These are phyloP conservation scores for Taenaris catops DNA, from an alignment of 2,888 invertebrate species.

Conservation along the genomic window DNA sequence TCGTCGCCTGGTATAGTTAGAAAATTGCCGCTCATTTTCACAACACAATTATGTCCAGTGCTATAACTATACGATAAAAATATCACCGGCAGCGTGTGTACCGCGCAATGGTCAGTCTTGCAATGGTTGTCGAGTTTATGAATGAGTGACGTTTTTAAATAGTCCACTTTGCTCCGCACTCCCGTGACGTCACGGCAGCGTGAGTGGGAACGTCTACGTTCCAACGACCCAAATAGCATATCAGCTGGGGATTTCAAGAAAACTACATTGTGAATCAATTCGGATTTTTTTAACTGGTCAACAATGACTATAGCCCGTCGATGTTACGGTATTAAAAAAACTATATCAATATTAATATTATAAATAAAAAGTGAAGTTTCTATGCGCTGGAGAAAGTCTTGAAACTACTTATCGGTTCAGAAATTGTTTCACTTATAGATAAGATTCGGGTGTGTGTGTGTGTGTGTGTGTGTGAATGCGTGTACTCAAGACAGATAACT, in stretches of 20 bases:
- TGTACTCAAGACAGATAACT: too few relatives aligned
- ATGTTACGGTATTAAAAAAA: too few relatives aligned
- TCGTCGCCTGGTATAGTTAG: constrained; percentile 69
- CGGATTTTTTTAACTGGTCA: constrained; percentile 5
- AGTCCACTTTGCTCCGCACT: constrained; percentile 32
- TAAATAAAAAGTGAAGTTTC: too few relatives aligned
- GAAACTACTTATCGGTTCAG: too few relatives aligned
- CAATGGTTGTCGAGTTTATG: constrained; percentile 61
- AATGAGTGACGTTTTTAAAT: constrained; percentile 75
- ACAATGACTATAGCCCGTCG: too few relatives aligned
- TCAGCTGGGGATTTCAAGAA: constrained; percentile 40
- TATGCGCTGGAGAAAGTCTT: too few relatives aligned
- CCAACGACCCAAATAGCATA: constrained; percentile 33
- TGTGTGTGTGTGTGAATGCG: too few relatives aligned
- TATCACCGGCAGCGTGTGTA: constrained; percentile 50
- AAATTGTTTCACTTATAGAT: too few relatives aligned
- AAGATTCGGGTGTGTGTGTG: too few relatives aligned
- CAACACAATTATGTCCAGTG: constrained; percentile 35
- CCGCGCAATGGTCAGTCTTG: constrained; percentile 46
- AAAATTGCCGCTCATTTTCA: constrained; percentile 73
- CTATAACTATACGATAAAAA: constrained; percentile 38
- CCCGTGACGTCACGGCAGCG: constrained; percentile 38
- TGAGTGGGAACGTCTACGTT: constrained; percentile 53
- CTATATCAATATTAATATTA: too few relatives aligned
- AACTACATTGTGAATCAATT: constrained; percentile 25